phyloP scores from a whole-genome alignment of 2,797 vertebrate genomes.

The Myiotriccus ornatus region DNA sequence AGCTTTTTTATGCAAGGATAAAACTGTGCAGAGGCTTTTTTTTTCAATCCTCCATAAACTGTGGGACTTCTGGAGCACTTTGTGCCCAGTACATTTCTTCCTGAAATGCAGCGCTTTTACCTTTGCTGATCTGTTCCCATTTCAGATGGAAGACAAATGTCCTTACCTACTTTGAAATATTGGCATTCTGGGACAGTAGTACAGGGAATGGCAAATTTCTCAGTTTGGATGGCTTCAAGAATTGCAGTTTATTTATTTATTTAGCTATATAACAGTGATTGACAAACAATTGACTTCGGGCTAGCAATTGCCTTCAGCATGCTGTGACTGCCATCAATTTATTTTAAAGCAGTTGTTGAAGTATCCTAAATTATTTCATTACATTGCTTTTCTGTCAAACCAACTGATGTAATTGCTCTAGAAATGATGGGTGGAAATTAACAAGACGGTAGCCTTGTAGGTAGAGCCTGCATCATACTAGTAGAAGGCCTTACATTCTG shows the following conservation, averaged over 20 bases:
- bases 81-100: background rate
- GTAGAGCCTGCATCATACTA: background rate
- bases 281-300: background rate
- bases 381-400: background rate
- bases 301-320: background rate
- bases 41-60: background rate
- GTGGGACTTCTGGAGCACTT: background rate
- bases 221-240: background rate
- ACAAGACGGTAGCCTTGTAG: background rate
- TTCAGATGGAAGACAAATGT: background rate
- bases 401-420: background rate
- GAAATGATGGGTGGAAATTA: background rate
- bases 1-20: background rate
- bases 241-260: background rate
- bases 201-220: background rate
- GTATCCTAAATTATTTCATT: background rate
- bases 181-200: background rate
- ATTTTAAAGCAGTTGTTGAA: background rate
- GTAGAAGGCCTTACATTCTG: background rate
- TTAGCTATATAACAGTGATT: background rate
- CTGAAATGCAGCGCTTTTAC: background rate
- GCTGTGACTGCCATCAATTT: background rate
- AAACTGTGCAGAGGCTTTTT: background rate
- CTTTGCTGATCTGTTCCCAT: background rate
- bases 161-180: background rate